phyloP scores from a whole-genome alignment of 2,797 vertebrate species.

The Choloepus didactylus region DNA sequence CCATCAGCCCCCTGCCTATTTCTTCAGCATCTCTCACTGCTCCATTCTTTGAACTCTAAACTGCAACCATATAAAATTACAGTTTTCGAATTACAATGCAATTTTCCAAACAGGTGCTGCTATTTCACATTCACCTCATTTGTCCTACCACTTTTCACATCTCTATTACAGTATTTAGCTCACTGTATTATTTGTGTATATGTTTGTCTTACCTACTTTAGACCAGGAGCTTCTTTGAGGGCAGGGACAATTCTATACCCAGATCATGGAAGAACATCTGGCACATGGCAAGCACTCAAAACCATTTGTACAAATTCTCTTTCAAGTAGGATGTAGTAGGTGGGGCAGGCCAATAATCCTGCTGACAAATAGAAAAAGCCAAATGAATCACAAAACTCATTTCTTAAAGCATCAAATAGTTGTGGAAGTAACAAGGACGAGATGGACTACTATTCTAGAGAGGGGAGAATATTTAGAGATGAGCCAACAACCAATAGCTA shows the following conservation, averaged over 20 bases:
- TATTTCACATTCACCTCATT: background rate
- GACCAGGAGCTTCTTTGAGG: background rate
- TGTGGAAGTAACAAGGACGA: background rate
- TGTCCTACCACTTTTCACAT: background rate
- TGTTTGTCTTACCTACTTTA: background rate
- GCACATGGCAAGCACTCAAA: background rate
- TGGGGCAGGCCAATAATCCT: background rate
- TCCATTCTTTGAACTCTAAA: background rate
- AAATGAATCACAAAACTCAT: constrained; percentile 9
- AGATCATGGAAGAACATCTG: background rate
- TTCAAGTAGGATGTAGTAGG: background rate
- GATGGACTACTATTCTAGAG: background rate
- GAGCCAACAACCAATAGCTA: background rate
- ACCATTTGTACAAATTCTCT: background rate
- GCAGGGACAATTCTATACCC: background rate
- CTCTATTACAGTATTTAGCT: background rate
- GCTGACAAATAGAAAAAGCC: constrained; percentile 19
- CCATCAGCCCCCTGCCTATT: background rate
- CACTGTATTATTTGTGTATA: background rate
- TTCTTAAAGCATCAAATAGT: constrained; percentile 5
- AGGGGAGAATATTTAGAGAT: background rate
- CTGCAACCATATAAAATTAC: background rate
- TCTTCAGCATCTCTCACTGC: background rate
- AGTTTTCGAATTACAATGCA: background rate
- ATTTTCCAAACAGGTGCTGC: background rate